Conservation (phyloP, 1,140 invertebrate species). For the Acyrthosiphon pisum region DNA sequence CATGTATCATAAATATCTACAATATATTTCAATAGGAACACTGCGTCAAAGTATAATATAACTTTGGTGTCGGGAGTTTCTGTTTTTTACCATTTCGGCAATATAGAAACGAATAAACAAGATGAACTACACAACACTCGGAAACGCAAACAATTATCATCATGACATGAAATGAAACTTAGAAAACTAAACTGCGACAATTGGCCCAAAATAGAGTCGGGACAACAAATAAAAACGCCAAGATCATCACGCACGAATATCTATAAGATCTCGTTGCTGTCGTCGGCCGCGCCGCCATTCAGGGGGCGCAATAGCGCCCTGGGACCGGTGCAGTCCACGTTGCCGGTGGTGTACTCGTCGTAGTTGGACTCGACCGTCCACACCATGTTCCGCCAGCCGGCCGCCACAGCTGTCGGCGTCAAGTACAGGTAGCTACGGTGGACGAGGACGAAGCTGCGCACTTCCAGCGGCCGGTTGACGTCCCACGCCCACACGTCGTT, state of each 20-base stretch:
- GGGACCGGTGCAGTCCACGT: conserved; percentile 29
- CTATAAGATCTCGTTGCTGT: not conserved
- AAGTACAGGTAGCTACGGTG: conserved; percentile 27
- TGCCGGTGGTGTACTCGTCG: not conserved
- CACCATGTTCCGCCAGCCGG: conserved; percentile 10
- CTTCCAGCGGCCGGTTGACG: conserved; percentile 27
- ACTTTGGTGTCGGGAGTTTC: no score
- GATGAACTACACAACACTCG: no score
- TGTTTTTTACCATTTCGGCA: no score
- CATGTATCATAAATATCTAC: no score
- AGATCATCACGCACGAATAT: not conserved
- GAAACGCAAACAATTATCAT: no score
- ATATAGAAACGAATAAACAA: no score
- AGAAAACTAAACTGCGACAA: no score
- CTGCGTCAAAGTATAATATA: no score
- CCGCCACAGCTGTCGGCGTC: not conserved
- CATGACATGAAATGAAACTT: no score
- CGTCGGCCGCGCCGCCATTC: not conserved
- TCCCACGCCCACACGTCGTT: conserved; percentile 35
- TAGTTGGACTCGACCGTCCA: conserved; percentile 47
- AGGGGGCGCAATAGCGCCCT: not conserved
- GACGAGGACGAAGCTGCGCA: not conserved
- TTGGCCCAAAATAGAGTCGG: no score
- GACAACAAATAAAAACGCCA: no score
- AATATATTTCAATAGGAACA: no score